Conservation (phyloP, 2,888 invertebrate genomes). For the Diachrysia chrysitis region DNA sequence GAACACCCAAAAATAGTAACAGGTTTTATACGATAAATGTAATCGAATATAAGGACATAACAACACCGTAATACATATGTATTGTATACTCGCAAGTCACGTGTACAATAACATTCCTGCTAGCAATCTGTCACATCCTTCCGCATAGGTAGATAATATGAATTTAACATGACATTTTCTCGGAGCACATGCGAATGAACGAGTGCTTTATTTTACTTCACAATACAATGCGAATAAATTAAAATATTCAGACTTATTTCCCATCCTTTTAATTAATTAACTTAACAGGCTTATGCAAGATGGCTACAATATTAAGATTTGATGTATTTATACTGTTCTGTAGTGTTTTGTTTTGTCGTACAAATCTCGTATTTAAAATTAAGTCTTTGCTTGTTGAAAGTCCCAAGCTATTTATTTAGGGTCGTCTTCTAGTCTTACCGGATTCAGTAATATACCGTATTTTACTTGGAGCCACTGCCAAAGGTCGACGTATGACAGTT, state of each 20-base stretch:
- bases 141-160: slow-evolving; percentile 18
- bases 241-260: slow-evolving; percentile 8
- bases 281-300: not conserved
- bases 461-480: too few relatives aligned
- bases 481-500: too few relatives aligned
- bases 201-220: not conserved
- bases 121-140: slow-evolving; percentile 32
- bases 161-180: slow-evolving; percentile 30
- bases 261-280: slow-evolving; percentile 16
- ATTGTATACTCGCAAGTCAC: not conserved
- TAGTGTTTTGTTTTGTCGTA: too few relatives aligned
- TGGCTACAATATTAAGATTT: slow-evolving; percentile 4
- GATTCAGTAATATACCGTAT: too few relatives aligned
- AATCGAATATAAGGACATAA: not conserved
- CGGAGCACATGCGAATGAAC: slow-evolving; percentile 10
- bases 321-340: not conserved
- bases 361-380: too few relatives aligned
- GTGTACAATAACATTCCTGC: not conserved
- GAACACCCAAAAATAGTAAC: not conserved
- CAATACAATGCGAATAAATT: slow-evolving; percentile 23
- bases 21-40: not conserved
- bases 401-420: too few relatives aligned
- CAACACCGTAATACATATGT: not conserved
- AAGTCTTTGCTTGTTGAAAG: too few relatives aligned
- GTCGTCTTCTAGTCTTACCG: too few relatives aligned